Percentiles rank a stretch among this genome's conserved stretches.
Evolutionary conservation across 2,113 vertebrate genomes (phyloP).

Genomic region (Myanophis thanlyinensis): DNA sequence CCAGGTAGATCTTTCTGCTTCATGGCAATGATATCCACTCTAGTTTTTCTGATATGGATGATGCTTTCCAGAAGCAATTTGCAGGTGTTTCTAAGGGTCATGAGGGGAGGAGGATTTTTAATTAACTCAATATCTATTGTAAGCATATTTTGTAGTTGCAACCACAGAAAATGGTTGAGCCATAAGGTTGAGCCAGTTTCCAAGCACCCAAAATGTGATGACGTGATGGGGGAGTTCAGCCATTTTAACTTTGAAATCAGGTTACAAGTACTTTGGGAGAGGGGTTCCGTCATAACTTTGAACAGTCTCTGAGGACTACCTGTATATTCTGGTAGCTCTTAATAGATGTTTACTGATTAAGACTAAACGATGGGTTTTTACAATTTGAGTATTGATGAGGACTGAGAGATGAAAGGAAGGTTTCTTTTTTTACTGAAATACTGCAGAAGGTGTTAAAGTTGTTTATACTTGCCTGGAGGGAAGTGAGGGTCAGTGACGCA

Average conservation of each 20-base stretch:
- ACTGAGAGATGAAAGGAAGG: neutral
- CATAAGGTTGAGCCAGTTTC: no score
- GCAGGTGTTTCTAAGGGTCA: neutral
- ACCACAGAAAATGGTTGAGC: neutral
- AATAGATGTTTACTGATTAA: neutral
- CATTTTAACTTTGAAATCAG: neutral
- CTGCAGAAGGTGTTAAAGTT: neutral
- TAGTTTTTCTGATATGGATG: neutral
- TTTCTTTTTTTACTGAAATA: neutral
- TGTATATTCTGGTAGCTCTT: neutral
- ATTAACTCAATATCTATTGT: neutral
- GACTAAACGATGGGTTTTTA: neutral
- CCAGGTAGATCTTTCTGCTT: neutral
- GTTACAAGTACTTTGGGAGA: neutral
- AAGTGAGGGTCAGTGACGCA: neutral
- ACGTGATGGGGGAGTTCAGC: neutral
- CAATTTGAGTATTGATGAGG: neutral
- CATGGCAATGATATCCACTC: neutral
- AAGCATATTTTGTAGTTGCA: neutral
- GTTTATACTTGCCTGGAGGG: no score
- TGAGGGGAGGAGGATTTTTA: neutral
- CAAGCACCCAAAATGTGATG: no score
- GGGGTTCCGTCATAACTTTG: neutral
- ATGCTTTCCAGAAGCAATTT: neutral
- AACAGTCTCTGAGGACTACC: neutral